A percentile compares a stretch with the other conserved stretches of the same genome.
Conservation (phyloP, 1,140 invertebrate species). For the Polyergus mexicanus region DNA sequence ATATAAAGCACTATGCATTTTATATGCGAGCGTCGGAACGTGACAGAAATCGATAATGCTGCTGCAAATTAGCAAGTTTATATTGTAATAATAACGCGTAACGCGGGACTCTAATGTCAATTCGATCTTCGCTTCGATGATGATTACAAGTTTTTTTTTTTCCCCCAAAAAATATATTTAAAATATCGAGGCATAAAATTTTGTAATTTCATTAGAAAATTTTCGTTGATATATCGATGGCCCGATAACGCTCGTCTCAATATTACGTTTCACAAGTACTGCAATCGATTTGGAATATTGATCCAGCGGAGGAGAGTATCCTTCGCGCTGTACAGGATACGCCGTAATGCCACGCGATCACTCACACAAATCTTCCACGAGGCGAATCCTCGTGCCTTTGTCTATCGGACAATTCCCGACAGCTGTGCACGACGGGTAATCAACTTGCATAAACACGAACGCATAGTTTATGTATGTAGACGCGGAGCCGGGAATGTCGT, state of each 20-base stretch:
- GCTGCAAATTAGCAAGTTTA: constrained; percentile 28
- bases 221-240: not conserved
- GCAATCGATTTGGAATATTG: constrained; percentile 26
- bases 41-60: constrained; percentile 34
- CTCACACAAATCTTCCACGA: constrained; percentile 53
- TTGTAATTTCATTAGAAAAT: not conserved
- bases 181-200: not conserved
- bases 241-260: not conserved
- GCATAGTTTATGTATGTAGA: constrained; percentile 43
- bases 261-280: too few relatives aligned
- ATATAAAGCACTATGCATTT: constrained; percentile 50
- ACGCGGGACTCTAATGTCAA: not conserved
- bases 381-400: constrained; percentile 56
- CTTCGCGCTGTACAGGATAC: not conserved
- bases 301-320: constrained; percentile 47
- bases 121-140: constrained; percentile 1
- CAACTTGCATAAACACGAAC: constrained; percentile 61
- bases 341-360: constrained; percentile 41
- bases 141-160: not conserved
- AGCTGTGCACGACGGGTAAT: constrained; percentile 58
- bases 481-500: constrained; percentile 26
- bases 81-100: constrained; percentile 11
- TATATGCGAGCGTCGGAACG: not conserved
- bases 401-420: constrained; percentile 55
- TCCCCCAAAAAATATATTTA: not conserved